Percentiles rank a stretch among this genome's conserved stretches.
phyloP scores from a whole-genome alignment of 2,797 vertebrate genomes.

The Diceros bicornis region DNA sequence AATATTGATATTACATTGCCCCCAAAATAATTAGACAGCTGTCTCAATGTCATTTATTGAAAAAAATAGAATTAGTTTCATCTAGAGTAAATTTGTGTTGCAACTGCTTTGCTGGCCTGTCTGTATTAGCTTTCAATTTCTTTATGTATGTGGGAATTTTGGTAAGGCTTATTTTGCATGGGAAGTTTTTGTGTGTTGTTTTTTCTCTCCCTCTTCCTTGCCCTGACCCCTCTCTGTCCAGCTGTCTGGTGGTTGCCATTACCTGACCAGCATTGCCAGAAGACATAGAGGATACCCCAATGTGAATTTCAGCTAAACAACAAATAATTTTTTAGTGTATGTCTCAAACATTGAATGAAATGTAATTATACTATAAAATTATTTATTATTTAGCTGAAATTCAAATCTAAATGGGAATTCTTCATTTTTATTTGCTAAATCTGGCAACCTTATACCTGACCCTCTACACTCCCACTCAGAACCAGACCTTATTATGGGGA shows the following conservation, averaged over 20 bases:
- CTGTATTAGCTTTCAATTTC: neutral
- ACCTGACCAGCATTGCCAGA: neutral
- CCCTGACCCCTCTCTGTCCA: neutral
- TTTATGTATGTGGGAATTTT: conserved; percentile 11
- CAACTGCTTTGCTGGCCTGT: neutral
- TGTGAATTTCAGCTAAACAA: conserved; percentile 34
- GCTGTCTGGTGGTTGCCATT: neutral
- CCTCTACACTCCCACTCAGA: neutral
- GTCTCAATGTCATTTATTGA: neutral
- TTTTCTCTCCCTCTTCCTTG: neutral
- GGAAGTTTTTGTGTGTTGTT: neutral
- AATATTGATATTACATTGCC: neutral
- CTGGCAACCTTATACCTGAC: neutral
- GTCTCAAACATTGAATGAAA: conserved; percentile 37
- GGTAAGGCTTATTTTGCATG: neutral
- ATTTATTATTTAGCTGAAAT: neutral
- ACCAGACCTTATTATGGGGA: neutral
- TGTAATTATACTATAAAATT: neutral
- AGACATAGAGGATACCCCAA: neutral
- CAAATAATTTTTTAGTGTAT: neutral
- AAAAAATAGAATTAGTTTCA: conserved; percentile 15
- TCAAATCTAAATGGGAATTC: neutral
- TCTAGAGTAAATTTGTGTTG: neutral
- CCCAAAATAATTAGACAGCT: neutral
- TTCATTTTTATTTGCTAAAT: conserved; percentile 6